Evolutionary conservation across 2,888 invertebrate genomes (phyloP).

Genomic region (Amphipoea oculea): DNA sequence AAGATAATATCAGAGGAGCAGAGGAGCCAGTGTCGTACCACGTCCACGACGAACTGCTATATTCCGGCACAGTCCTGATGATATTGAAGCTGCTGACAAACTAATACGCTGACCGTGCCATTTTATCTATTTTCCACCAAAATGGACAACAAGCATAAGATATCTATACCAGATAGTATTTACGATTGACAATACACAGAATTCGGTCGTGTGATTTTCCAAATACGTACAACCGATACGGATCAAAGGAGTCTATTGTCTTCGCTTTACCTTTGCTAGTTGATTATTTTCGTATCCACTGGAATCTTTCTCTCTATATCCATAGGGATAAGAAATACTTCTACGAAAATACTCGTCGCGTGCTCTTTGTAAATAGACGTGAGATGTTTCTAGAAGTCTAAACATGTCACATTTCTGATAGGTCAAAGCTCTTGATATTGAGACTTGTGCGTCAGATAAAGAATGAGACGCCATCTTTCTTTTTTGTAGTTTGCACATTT

Average conservation of each 20-base stretch:
- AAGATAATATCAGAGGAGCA: neutral
- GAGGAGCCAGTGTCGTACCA: neutral
- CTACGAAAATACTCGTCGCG: constrained; percentile 21
- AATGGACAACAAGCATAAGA: neutral
- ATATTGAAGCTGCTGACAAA: neutral
- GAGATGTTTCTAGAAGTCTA: constrained; percentile 33
- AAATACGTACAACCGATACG: constrained; percentile 36
- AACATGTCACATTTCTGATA: constrained; percentile 29
- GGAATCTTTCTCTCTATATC: constrained; percentile 11
- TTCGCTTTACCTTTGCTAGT: constrained; percentile 31
- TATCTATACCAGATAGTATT: neutral
- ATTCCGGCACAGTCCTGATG: neutral
- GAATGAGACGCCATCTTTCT: constrained; percentile 15
- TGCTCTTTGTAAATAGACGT: constrained; percentile 19
- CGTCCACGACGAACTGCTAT: neutral
- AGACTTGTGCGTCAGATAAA: constrained; percentile 23
- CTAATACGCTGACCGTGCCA: neutral
- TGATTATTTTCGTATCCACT: constrained; percentile 44
- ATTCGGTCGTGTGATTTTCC: constrained; percentile 36
- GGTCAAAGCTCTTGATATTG: constrained; percentile 29
- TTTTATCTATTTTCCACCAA: neutral
- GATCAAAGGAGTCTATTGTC: constrained; percentile 54
- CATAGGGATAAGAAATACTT: constrained; percentile 19
- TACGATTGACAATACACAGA: constrained; percentile 38
- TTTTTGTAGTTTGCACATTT: neutral